Evolutionary conservation across 37 sponge, comb jelly and placozoan genomes (phyloP).

Genomic region (Diacarnus erythraeanus): DNA sequence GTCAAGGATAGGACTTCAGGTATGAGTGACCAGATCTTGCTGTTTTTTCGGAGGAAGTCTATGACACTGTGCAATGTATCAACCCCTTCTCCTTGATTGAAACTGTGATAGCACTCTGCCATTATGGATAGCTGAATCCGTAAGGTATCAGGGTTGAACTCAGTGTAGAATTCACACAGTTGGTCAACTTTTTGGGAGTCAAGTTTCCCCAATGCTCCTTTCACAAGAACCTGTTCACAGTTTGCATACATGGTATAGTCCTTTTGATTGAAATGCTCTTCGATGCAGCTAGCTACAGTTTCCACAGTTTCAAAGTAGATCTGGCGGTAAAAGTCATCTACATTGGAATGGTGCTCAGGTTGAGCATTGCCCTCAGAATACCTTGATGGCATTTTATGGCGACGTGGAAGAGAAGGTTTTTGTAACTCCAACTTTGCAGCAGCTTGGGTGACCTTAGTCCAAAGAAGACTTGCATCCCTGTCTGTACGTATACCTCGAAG

Average conservation of each 20-base stretch:
- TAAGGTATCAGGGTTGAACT: background rate
- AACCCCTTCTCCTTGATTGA: background rate
- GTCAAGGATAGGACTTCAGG: background rate
- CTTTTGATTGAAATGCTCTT: background rate
- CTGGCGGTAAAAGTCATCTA: background rate
- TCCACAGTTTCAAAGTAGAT: background rate
- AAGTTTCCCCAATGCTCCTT: background rate
- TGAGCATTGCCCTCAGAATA: slow-evolving; percentile 4
- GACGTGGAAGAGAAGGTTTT: background rate
- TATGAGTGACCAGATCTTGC: background rate
- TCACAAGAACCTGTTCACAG: background rate
- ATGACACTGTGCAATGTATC: background rate
- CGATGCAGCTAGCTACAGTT: background rate
- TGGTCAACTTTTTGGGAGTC: background rate
- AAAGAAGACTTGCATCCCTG: slow-evolving; percentile 4
- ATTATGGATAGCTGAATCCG: background rate
- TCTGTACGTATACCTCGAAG: background rate
- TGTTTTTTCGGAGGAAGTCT: background rate
- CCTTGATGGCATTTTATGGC: slow-evolving; percentile 7
- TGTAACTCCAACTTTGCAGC: background rate
- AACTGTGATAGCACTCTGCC: background rate
- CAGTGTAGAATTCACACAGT: background rate
- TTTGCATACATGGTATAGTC: background rate
- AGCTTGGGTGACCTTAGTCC: background rate
- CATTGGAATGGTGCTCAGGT: slow-evolving; percentile 11